These are phyloP conservation scores for Leptinotarsa haldemani DNA, from an alignment of 2,888 invertebrate species.

Conservation along the genomic window DNA sequence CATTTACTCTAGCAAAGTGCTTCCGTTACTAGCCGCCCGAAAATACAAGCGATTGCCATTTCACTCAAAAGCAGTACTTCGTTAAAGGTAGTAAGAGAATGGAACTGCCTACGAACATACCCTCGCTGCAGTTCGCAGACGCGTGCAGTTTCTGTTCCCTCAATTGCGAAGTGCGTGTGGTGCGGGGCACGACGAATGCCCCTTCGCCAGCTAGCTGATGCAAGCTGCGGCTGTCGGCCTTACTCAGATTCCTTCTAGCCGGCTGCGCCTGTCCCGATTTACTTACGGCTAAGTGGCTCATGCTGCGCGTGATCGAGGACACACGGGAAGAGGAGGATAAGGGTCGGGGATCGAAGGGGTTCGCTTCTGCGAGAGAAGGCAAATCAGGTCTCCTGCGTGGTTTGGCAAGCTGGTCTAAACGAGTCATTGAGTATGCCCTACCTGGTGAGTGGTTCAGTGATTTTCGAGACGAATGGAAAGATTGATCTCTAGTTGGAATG, in stretches of 20 bases:
- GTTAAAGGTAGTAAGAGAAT: constrained; percentile 24
- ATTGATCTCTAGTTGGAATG: constrained; percentile 78
- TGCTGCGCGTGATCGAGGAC: constrained; percentile 75
- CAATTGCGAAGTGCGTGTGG: constrained; percentile 64
- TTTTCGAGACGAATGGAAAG: constrained; percentile 68
- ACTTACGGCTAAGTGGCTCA: constrained; percentile 75
- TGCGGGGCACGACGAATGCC: constrained; percentile 59
- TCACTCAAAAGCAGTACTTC: constrained; percentile 19
- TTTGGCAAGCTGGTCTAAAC: constrained; percentile 86
- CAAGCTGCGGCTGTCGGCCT: constrained; percentile 65
- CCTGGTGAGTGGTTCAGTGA: constrained; percentile 71
- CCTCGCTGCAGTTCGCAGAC: constrained; percentile 62
- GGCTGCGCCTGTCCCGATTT: constrained; percentile 64
- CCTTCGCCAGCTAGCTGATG: constrained; percentile 62
- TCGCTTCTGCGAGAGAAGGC: constrained; percentile 62
- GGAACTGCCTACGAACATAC: constrained; percentile 54
- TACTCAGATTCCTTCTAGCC: constrained; percentile 62
- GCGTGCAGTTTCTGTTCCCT: constrained; percentile 63
- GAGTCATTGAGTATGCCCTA: constrained; percentile 94
- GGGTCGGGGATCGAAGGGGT: constrained; percentile 55
- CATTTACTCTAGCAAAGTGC: background rate
- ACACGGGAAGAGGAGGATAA: constrained; percentile 59
- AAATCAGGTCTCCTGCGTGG: constrained; percentile 71
- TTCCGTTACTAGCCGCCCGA: background rate
- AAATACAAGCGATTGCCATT: constrained; percentile 20